A percentile compares a stretch with the other conserved stretches of the same genome.
Conservation (phyloP, 2,888 invertebrate species). For the Luperina nickerlii region DNA sequence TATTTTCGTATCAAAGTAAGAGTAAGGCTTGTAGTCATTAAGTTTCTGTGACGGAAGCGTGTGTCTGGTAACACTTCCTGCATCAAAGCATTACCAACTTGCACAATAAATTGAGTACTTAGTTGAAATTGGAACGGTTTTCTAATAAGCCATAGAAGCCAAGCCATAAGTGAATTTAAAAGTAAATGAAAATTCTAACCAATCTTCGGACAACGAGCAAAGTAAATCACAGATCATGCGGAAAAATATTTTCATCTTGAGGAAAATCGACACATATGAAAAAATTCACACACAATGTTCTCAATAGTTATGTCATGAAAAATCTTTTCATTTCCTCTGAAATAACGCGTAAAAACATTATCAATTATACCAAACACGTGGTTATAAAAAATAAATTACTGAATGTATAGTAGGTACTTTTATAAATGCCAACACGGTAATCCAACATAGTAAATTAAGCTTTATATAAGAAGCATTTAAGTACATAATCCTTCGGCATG, state of each 20-base stretch:
- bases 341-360: slow-evolving; percentile 15
- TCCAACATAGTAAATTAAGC: slow-evolving; percentile 27
- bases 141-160: not conserved
- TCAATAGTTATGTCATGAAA: not conserved
- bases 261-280: slow-evolving; percentile 1
- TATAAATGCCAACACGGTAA: slow-evolving; percentile 29
- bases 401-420: slow-evolving; percentile 25
- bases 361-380: slow-evolving; percentile 32
- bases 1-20: slow-evolving; percentile 44
- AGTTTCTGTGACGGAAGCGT: slow-evolving; percentile 46
- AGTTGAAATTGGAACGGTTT: slow-evolving; percentile 21
- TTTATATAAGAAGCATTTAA: slow-evolving; percentile 3
- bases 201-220: not conserved
- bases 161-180: not conserved
- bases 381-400: slow-evolving; percentile 34
- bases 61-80: slow-evolving; percentile 43
- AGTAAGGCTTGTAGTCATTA: slow-evolving; percentile 27
- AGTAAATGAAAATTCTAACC: slow-evolving; percentile 12
- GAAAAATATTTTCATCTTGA: slow-evolving; percentile 1
- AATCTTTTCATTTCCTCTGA: not conserved
- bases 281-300: not conserved
- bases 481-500: slow-evolving; percentile 9
- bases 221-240: not conserved
- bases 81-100: slow-evolving; percentile 19
- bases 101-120: slow-evolving; percentile 1